phyloP scores from a whole-genome alignment of 2,113 vertebrate genomes.

The Antechinus flavipes region DNA sequence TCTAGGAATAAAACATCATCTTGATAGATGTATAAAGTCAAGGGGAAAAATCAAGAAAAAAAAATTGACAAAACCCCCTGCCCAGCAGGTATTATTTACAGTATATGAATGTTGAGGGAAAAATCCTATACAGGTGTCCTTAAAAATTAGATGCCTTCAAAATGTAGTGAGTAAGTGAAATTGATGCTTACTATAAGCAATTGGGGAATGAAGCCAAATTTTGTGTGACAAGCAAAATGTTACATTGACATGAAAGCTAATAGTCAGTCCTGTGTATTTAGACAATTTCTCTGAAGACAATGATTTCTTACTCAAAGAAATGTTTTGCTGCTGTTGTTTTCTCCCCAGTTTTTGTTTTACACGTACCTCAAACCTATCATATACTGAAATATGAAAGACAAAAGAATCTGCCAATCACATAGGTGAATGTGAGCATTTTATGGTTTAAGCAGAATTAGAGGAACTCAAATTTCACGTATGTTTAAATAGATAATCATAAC shows the following conservation, averaged over 20 bases:
- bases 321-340: conserved; percentile 34
- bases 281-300: conserved; percentile 33
- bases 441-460: conserved; percentile 69
- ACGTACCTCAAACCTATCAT: conserved; percentile 62
- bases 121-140: not conserved
- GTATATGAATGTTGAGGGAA: not conserved
- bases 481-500: conserved; percentile 72
- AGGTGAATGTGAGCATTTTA: conserved; percentile 58
- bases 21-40: not conserved
- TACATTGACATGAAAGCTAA: conserved; percentile 14
- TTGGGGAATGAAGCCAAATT: conserved; percentile 46
- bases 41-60: not conserved
- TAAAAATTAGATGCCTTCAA: conserved; percentile 45
- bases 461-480: conserved; percentile 74
- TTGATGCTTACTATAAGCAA: conserved; percentile 49
- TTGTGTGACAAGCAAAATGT: conserved; percentile 46
- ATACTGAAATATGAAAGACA: conserved; percentile 68
- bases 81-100: not conserved
- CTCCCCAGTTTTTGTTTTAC: conserved; percentile 57
- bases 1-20: not conserved
- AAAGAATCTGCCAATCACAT: conserved; percentile 36
- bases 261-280: conserved; percentile 37
- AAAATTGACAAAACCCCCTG: not conserved
- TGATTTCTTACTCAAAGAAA: conserved; percentile 64
- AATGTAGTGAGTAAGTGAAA: conserved; percentile 51